Evolutionary conservation across 2,888 invertebrate genomes (phyloP), one percentile per base, ranked within the genome.

Genomic region (Lampropteryx suffumata): DNA sequence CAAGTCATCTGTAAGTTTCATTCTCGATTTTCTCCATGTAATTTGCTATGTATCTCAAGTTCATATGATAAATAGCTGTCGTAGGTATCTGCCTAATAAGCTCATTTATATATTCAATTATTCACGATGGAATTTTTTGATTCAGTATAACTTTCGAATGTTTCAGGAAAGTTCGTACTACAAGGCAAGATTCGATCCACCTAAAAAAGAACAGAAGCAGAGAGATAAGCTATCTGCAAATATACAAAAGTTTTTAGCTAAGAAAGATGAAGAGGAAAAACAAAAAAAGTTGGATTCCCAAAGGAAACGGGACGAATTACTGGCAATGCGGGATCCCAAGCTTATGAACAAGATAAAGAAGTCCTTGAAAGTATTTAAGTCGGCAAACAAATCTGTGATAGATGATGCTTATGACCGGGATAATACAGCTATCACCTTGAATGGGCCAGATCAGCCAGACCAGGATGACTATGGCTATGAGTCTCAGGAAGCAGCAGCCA

Each of bases 381-480:
- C 97, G 4, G 97, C 97, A 0, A 97, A 96, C 76, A 96, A 97
- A 73, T 94, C 97, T 2, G 97, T 95, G 1, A 84, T 97, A 57
- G 94, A 93, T 33, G 97, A 97, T 91, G 96, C 96, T 0, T 87
- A 94, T 14, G 95, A 96, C 69, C 91, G 92, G 62, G 93, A 94
- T 24, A 94, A 96, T 63, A 95, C 95, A 9, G 94, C 95, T 2
- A 92, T 95, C 3, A 95, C 95, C 0, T 80, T 93, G 27, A 92
- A 93, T 39, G 96, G 95, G 0, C 93, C 94, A 0, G 93, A 94
- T 1, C 96, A 96, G 69, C 95, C 96, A 0, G 97, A 97, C 68
- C 96, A 96, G 73, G 97, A 97, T 84, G 97, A 97, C 73, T 97
- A 97, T 73, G 97, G 97, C 0, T 97, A 96, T 73, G 96, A 95